Percentiles rank a stretch among this genome's conserved stretches.
These are phyloP conservation scores for Mamestra brassicae DNA, from an alignment of 2,888 invertebrate species.

Conservation along the genomic window DNA sequence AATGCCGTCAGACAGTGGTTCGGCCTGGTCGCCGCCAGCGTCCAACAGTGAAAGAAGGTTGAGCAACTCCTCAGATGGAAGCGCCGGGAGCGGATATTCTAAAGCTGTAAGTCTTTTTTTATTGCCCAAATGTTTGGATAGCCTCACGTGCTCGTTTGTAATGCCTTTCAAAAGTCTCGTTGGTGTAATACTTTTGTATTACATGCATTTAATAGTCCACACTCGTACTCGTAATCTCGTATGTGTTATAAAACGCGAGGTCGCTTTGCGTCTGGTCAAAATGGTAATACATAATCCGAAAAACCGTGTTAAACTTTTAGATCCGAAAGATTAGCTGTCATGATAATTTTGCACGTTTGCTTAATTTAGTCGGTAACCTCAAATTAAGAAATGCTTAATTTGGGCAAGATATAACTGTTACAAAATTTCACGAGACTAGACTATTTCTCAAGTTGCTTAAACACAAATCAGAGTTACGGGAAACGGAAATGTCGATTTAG, in stretches of 20 bases:
- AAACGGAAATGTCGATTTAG: constrained; percentile 30
- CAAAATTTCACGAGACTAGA: neutral
- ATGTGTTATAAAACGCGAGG: constrained; percentile 51
- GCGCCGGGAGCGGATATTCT: constrained; percentile 88
- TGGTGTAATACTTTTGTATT: constrained; percentile 51
- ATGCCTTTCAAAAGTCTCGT: constrained; percentile 52
- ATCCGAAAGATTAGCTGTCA: constrained; percentile 17
- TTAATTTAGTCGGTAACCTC: neutral
- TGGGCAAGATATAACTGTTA: neutral
- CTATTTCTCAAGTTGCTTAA: constrained; percentile 1
- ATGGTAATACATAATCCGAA: constrained; percentile 26
- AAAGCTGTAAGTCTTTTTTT: constrained; percentile 84
- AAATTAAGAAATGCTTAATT: neutral
- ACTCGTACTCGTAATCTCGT: constrained; percentile 43
- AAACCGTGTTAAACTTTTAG: constrained; percentile 22
- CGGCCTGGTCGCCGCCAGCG: constrained; percentile 89
- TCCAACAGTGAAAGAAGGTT: constrained; percentile 87
- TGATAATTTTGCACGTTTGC: constrained; percentile 1
- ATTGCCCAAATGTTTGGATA: constrained; percentile 26
- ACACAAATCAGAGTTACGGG: neutral
- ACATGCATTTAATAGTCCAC: constrained; percentile 46
- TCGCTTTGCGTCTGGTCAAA: constrained; percentile 29
- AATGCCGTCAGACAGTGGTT: constrained; percentile 89
- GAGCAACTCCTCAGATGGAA: constrained; percentile 89
- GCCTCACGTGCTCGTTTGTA: constrained; percentile 50